phyloP scores from a whole-genome alignment of 2,113 vertebrate genomes.

The Platichthys stellatus region DNA sequence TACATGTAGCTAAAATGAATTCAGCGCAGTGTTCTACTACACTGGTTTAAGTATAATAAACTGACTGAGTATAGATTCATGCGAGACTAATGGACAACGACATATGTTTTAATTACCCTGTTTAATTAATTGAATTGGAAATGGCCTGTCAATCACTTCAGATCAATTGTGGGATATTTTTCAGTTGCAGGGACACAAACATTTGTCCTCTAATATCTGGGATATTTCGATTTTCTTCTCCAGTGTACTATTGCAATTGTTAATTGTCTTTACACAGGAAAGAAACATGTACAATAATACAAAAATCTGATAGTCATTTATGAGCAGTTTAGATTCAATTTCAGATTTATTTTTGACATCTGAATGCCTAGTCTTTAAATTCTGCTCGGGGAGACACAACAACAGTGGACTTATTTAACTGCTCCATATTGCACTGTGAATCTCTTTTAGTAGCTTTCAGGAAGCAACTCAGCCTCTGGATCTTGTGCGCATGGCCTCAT shows the following conservation, averaged over 20 bases:
- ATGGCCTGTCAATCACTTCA: not conserved
- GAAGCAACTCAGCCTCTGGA: constrained; percentile 29
- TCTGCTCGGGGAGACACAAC: not conserved
- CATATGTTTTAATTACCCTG: constrained; percentile 27
- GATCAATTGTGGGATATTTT: constrained; percentile 13
- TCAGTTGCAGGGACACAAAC: not conserved
- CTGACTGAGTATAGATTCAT: constrained; percentile 14
- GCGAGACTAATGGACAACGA: constrained; percentile 28
- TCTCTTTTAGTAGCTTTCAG: constrained; percentile 25
- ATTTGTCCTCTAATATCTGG: constrained; percentile 5
- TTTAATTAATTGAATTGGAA: constrained; percentile 40
- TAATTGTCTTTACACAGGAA: not conserved
- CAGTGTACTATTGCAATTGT: not conserved
- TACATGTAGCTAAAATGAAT: not conserved
- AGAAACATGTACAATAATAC: not conserved
- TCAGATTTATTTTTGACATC: not conserved
- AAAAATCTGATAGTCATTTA: no score
- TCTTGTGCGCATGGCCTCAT: constrained; percentile 21
- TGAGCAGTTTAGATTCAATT: not conserved
- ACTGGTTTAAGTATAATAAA: not conserved
- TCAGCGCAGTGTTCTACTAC: not conserved
- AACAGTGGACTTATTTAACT: constrained; percentile 2
- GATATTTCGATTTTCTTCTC: not conserved
- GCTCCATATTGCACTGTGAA: not conserved
- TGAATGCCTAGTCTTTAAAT: not conserved